Conservation (phyloP, 2,888 invertebrate genomes). For the Xestia c-nigrum region DNA sequence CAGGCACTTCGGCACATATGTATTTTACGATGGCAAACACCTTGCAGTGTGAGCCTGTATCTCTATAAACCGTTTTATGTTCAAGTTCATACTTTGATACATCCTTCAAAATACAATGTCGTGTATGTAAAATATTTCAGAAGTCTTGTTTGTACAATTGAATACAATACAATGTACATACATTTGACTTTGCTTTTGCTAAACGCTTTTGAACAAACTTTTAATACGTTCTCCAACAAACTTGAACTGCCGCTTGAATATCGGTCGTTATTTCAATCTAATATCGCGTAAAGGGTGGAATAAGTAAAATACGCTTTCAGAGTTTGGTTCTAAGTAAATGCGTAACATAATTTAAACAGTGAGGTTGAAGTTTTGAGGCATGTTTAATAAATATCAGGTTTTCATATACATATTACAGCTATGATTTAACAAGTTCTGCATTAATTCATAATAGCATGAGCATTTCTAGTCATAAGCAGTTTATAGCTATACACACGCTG, state of each 20-base stretch:
- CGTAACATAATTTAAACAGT: conserved; percentile 44
- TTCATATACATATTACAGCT: not conserved
- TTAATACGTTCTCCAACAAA: conserved; percentile 58
- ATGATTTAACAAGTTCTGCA: not conserved
- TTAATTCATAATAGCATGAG: not conserved
- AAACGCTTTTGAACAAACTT: conserved; percentile 62
- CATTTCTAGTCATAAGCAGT: not conserved
- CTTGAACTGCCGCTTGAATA: conserved; percentile 56
- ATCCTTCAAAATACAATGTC: conserved; percentile 20
- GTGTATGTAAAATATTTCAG: conserved; percentile 23
- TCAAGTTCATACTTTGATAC: conserved; percentile 35
- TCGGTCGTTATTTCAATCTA: conserved; percentile 64
- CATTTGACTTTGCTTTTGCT: conserved; percentile 41
- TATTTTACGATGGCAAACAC: conserved; percentile 31
- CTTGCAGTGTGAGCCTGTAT: conserved; percentile 25
- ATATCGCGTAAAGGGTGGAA: conserved; percentile 64
- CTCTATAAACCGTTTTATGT: conserved; percentile 27
- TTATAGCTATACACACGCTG: no score
- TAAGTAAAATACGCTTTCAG: conserved; percentile 51
- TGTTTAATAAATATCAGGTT: conserved; percentile 18
- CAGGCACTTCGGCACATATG: not conserved
- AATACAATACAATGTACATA: conserved; percentile 46
- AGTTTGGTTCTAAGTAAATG: conserved; percentile 39
- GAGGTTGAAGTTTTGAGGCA: conserved; percentile 34
- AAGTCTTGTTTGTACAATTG: conserved; percentile 49